Conservation (phyloP, 2,888 invertebrate species). For the Petrolisthes manimaculis region DNA sequence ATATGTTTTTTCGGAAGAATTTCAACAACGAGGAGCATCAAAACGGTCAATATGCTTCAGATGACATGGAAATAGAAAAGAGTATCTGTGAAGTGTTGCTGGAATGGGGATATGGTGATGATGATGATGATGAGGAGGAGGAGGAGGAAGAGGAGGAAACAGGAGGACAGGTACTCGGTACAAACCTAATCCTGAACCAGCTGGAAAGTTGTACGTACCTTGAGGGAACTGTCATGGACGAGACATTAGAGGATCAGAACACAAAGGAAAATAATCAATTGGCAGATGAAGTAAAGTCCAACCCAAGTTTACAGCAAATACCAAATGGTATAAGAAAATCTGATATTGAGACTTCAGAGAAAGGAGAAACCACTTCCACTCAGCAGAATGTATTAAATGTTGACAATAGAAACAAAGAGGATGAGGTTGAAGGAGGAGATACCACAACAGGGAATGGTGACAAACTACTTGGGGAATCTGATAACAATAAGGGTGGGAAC, state of each 20-base stretch:
- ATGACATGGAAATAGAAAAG: slow-evolving; percentile 15
- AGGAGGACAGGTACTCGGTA: not conserved
- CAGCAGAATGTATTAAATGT: not conserved
- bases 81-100: slow-evolving; percentile 31
- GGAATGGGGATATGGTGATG: slow-evolving; percentile 40
- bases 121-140: not conserved
- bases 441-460: not conserved
- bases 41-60: not conserved
- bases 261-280: too few relatives aligned
- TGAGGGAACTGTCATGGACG: too few relatives aligned
- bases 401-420: not conserved
- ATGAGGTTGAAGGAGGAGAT: not conserved
- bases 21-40: slow-evolving; percentile 17
- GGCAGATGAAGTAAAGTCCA: too few relatives aligned
- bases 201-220: too few relatives aligned
- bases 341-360: too few relatives aligned
- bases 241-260: too few relatives aligned
- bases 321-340: too few relatives aligned
- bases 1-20: slow-evolving; percentile 8
- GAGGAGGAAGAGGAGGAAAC: not conserved
- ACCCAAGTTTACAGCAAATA: too few relatives aligned
- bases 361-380: too few relatives aligned
- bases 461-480: not conserved
- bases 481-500: not conserved
- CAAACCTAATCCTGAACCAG: not conserved